Base-by-base conservation (phyloP, 2,888 invertebrate genomes). In the Agriopis marginaria region DNA sequence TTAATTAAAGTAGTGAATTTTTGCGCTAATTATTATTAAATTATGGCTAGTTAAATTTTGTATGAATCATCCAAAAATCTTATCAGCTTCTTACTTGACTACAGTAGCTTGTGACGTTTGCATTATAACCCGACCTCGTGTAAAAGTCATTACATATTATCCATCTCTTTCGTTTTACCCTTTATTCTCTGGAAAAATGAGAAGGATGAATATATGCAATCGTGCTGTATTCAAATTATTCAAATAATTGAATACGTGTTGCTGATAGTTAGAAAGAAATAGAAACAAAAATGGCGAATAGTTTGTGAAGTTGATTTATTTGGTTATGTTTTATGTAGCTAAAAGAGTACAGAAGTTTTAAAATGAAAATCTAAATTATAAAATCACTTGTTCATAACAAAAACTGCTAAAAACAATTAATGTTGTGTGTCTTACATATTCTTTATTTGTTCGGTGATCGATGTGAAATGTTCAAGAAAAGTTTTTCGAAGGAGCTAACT, bases 1-100 rank as follows among this genome's bases (percentile, higher is more conserved):
- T 17, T 70, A 68, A 65, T 54, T 55, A 5, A 3, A 64, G 58
- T 59, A 54, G 50, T 11, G 68, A 69, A 66, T 68, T 65, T 40
- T 47, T 53, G 23, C 42, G 44, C 39, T 70, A 62, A 39, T 60
- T 71, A 40, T 17, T 59, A n/a, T 49, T 60, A 32, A 58, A 63
- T 62, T 63, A 7, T 44, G 68, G 44, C 40, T 40, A 60, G 12
- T 55, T 69, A 63, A 64, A 70, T 17, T 75, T 72, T 70, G 75
- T 66, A 82, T 88, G 86, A 88, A 82, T 88, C 85, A 88, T 85
- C 75, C 77, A 74, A 83, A 87, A 81, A 72, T 84, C 83, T 87
- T 89, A 91, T 86, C 83, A 91, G 92, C 88, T 86, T 88, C 89
- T 77, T 86, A 89, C 85, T 91, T 92, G 92, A 92, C 86, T 82